These are phyloP conservation scores for Chaenocephalus aceratus DNA, from an alignment of 2,113 vertebrate genomes.

Conservation along the genomic window DNA sequence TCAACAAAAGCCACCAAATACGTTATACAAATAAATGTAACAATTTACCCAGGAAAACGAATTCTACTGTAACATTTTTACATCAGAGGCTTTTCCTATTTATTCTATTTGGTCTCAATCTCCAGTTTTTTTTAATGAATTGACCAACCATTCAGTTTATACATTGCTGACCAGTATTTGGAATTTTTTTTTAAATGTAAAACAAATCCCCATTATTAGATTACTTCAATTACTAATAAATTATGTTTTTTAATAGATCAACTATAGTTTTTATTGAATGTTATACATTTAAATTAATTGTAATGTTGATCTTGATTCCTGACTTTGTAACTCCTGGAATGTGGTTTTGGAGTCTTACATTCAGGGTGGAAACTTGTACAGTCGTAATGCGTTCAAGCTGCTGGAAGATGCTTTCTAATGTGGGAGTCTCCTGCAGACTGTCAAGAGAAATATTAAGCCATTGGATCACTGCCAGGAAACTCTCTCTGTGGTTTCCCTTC, in stretches of 20 bases:
- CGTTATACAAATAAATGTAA: neutral
- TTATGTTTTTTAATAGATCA: neutral
- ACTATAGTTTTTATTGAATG: neutral
- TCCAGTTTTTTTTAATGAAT: neutral
- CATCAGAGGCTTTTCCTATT: neutral
- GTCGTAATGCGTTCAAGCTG: constrained; percentile 23
- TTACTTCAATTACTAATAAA: neutral
- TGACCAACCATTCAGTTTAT: neutral
- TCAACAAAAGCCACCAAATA: neutral
- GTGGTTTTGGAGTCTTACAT: constrained; percentile 2
- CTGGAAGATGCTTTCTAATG: constrained; percentile 50
- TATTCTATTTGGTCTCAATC: too few species aligned
- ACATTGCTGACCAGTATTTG: neutral
- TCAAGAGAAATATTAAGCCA: constrained; percentile 46
- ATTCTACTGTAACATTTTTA: neutral
- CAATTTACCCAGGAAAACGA: too few species aligned
- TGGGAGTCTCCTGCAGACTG: constrained; percentile 47
- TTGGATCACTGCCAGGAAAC: constrained; percentile 62
- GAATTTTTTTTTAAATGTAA: neutral
- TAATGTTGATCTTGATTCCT: neutral
- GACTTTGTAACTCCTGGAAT: neutral
- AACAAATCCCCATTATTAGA: neutral
- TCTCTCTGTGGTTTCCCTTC: constrained; percentile 44
- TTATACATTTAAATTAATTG: neutral
- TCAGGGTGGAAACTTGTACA: constrained; percentile 17